These are phyloP conservation scores for Catharus bicknelli DNA, from an alignment of 2,113 vertebrate genomes.

Conservation along the genomic window DNA sequence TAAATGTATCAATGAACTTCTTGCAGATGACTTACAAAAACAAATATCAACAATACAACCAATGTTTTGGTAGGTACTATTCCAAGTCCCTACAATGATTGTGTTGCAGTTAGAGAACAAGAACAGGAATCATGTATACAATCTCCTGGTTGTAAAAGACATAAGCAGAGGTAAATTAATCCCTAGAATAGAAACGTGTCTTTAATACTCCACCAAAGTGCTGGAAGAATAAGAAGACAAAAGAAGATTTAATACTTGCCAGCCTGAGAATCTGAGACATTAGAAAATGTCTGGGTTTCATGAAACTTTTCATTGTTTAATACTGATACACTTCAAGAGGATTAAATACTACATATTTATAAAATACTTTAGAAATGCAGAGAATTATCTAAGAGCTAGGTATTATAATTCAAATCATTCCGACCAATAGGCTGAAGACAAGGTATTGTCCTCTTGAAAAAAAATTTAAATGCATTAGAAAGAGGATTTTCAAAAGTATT, in stretches of 20 bases:
- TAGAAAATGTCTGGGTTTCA: not conserved
- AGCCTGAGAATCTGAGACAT: not conserved
- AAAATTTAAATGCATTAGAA: not conserved
- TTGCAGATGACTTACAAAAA: not conserved
- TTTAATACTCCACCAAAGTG: not conserved
- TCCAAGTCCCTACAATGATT: not conserved
- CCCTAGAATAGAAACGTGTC: not conserved
- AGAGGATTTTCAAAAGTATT: not conserved
- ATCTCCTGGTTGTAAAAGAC: not conserved
- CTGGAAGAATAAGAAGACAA: not conserved
- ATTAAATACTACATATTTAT: conserved; percentile 26
- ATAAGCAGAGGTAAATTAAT: not conserved
- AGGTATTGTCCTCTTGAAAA: not conserved
- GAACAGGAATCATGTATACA: not conserved
- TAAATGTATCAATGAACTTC: not conserved
- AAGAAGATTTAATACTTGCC: not conserved
- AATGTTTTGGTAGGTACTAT: not conserved
- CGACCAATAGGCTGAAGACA: not conserved
- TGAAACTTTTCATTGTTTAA: conserved; percentile 1
- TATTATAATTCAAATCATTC: not conserved
- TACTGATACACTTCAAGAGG: not conserved
- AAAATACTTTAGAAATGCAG: not conserved
- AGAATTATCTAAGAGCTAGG: not conserved
- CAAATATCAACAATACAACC: not conserved
- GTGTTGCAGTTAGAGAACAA: not conserved